Evolutionary conservation across 1,140 invertebrate species (phyloP), one percentile per base, ranked within the genome.

Genomic region (Drosophila virilis): DNA sequence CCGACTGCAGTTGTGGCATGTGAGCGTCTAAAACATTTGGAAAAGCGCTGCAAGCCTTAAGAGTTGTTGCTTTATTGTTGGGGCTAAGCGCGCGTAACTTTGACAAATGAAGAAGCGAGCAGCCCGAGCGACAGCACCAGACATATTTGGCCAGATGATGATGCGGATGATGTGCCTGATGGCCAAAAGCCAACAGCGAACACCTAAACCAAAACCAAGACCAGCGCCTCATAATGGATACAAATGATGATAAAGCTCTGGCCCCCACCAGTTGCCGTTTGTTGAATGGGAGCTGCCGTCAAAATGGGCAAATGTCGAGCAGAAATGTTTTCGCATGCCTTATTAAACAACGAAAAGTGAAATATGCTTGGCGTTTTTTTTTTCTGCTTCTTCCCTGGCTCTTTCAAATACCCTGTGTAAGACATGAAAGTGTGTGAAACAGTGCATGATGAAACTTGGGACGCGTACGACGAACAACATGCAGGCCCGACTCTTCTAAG

Each of bases 311-410:
- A 42, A 33, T 40, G 40, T 8, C 64, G 15, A 17, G 38, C 15
- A 38, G 60, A 75, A 89, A 84, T 89, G 78, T 78, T 77, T 80
- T 80, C 80, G 77, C 82, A 86, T 76, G 83, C 85, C 77, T 82
- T 89, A 89, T 89, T 89, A 89, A 89, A 80, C 84, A 89, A 78
- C 77, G 13, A 70, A 88, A 88, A 80, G 84, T 89, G 84, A 89
- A 89, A 89, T 78, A 89, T 89, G 38, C 61, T 65, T 64, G 42
- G 13, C 10, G 48, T 55, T 42, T 51, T 69, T 57, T 43, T 28
- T 10, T 3, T 10, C 8, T 28, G 2, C 22, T 5, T 28, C 22
- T 28, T 28, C 22, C 0, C 22, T 5, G 0, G 22, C 22, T 28
- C 22, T 28, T 28, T 28, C 4, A 2, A 28, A 78, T 74, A 58